A percentile compares a stretch with the other conserved stretches of the same genome.
phyloP scores from a whole-genome alignment of 2,888 invertebrate species.

The Tetragnatha montana region DNA sequence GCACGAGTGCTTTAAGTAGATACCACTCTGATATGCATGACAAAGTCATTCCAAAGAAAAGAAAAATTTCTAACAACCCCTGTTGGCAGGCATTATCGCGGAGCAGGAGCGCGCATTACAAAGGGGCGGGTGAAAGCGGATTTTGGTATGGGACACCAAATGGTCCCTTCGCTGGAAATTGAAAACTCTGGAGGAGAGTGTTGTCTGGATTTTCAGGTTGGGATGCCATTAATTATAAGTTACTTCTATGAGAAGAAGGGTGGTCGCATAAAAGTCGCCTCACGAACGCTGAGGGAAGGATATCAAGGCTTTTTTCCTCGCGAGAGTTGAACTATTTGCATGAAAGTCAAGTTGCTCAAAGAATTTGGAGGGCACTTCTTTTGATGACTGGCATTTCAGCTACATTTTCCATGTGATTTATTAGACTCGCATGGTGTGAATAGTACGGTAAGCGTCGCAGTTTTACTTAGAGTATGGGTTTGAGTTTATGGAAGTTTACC shows the following conservation, averaged over 20 bases:
- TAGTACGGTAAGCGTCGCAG: too few species aligned
- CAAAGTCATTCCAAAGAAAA: conserved; percentile 35
- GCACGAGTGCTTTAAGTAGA: background rate
- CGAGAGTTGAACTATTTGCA: background rate
- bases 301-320: background rate
- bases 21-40: background rate
- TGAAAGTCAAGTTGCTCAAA: background rate
- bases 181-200: conserved; percentile 38
- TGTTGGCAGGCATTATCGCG: conserved; percentile 56
- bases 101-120: conserved; percentile 53
- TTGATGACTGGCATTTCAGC: background rate
- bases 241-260: conserved; percentile 24
- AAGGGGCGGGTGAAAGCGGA: background rate
- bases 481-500: too few species aligned
- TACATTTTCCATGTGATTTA: background rate
- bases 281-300: conserved; percentile 15
- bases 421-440: background rate
- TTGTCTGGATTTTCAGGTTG: conserved; percentile 1
- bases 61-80: conserved; percentile 46
- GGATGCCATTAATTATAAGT: conserved; percentile 55
- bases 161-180: conserved; percentile 42
- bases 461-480: too few species aligned
- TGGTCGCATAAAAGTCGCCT: conserved; percentile 25
- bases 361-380: background rate
- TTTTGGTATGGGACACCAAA: conserved; percentile 8